Evolutionary conservation across 2,797 vertebrate genomes (phyloP).

Genomic region (Alexandromys oeconomus): DNA sequence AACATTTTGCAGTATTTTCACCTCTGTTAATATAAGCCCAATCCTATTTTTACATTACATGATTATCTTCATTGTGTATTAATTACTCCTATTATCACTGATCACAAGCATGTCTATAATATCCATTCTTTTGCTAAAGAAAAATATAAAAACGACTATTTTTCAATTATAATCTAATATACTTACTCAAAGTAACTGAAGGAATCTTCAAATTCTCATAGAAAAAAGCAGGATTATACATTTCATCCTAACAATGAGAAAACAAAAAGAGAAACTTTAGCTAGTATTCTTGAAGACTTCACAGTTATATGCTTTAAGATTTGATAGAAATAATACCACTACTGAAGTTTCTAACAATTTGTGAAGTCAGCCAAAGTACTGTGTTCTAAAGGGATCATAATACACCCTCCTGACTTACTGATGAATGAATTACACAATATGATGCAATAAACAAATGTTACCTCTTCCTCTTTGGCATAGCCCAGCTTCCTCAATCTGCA

Average conservation of each 20-base stretch:
- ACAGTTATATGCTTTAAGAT: constrained; percentile 48
- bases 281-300: constrained; percentile 31
- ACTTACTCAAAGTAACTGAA: constrained; percentile 92
- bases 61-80: neutral
- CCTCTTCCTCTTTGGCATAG: constrained; percentile 94
- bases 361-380: constrained; percentile 27
- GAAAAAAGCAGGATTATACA: constrained; percentile 91
- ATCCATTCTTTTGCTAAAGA: constrained; percentile 5
- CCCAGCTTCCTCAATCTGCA: constrained; percentile 92
- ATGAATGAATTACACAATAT: neutral
- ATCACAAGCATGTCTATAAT: constrained; percentile 46
- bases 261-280: neutral
- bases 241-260: constrained; percentile 88
- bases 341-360: neutral
- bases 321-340: neutral
- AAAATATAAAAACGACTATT: constrained; percentile 24
- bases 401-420: constrained; percentile 20
- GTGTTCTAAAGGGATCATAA: neutral
- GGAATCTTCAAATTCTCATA: constrained; percentile 91
- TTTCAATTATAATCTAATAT: constrained; percentile 50
- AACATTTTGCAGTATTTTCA: constrained; percentile 4
- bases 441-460: constrained; percentile 72
- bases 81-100: constrained; percentile 30
- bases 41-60: constrained; percentile 22
- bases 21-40: neutral